Evolutionary conservation across 2,113 vertebrate species (phyloP).

Genomic region (Hippolais icterina): DNA sequence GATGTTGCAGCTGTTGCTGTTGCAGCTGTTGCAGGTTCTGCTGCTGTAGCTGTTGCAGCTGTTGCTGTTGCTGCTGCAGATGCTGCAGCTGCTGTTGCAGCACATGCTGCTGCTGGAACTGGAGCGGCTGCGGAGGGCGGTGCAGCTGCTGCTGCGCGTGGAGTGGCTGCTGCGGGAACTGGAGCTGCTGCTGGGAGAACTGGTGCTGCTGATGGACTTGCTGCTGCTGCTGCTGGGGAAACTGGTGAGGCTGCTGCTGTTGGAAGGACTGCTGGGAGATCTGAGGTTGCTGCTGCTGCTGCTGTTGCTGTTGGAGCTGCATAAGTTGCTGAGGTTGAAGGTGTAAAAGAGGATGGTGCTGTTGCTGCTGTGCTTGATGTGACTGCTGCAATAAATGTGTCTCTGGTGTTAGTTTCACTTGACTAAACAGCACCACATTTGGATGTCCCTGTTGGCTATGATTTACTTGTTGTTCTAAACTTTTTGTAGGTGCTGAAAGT

Average conservation of each 20-base stretch:
- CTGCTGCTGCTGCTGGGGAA: slow-evolving; percentile 65
- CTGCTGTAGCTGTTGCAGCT: slow-evolving; percentile 73
- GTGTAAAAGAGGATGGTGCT: slow-evolving; percentile 78
- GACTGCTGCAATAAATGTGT: slow-evolving; percentile 79
- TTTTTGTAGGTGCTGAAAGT: slow-evolving; percentile 88
- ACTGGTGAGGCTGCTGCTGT: slow-evolving; percentile 74
- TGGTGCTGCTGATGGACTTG: slow-evolving; percentile 70
- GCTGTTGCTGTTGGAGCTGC: slow-evolving; percentile 78
- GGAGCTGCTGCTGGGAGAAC: slow-evolving; percentile 76
- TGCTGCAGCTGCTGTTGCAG: slow-evolving; percentile 80
- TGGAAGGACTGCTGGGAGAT: slow-evolving; percentile 73
- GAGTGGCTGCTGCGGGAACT: slow-evolving; percentile 77
- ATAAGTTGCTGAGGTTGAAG: slow-evolving; percentile 79
- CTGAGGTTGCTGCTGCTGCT: slow-evolving; percentile 73
- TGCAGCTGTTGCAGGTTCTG: slow-evolving; percentile 79
- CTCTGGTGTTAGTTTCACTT: slow-evolving; percentile 78
- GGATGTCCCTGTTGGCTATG: slow-evolving; percentile 82
- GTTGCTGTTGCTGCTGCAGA: slow-evolving; percentile 79
- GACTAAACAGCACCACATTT: slow-evolving; percentile 77
- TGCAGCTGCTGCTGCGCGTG: slow-evolving; percentile 78
- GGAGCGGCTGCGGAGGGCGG: slow-evolving; percentile 83
- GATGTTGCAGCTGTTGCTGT: slow-evolving; percentile 70
- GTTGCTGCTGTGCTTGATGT: slow-evolving; percentile 76
- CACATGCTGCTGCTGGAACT: slow-evolving; percentile 78
- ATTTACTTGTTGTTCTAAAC: slow-evolving; percentile 83